Evolutionary conservation across 2,888 invertebrate species (phyloP).

Genomic region (Vesta saturnalis): DNA sequence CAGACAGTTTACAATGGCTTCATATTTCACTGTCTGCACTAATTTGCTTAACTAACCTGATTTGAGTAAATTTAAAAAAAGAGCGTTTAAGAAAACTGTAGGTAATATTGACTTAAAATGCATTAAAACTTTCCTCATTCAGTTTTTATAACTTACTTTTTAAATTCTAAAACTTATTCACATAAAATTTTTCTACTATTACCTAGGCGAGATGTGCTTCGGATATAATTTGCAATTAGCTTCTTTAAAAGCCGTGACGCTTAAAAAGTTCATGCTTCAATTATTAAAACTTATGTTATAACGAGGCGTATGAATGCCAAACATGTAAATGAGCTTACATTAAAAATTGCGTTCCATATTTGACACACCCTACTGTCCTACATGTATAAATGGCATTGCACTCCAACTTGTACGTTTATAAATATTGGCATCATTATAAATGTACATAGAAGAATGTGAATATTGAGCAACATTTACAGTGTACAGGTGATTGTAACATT

Average conservation of each 20-base stretch:
- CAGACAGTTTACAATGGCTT: background rate
- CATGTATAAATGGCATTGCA: constrained; percentile 36
- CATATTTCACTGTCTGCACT: background rate
- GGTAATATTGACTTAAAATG: constrained; percentile 35
- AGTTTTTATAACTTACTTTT: constrained; percentile 51
- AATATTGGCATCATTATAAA: constrained; percentile 2
- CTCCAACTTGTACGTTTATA: constrained; percentile 17
- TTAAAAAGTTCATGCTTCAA: background rate
- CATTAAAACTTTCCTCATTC: constrained; percentile 51
- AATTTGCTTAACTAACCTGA: background rate
- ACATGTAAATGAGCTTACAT: background rate
- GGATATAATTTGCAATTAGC: constrained; percentile 2
- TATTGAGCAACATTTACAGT: background rate
- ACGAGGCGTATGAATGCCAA: too few relatives aligned
- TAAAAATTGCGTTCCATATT: constrained; percentile 20
- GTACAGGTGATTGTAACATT: background rate
- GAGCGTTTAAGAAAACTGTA: constrained; percentile 11
- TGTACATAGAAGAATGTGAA: too few relatives aligned
- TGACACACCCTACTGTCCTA: constrained; percentile 39
- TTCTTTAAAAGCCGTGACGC: background rate
- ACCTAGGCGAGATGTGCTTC: background rate
- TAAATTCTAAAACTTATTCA: constrained; percentile 33
- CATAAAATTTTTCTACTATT: background rate
- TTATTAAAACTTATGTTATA: too few relatives aligned
- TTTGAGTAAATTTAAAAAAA: background rate